Conservation (phyloP, 2,888 invertebrate genomes). For the Leptinotarsa haldemani region DNA sequence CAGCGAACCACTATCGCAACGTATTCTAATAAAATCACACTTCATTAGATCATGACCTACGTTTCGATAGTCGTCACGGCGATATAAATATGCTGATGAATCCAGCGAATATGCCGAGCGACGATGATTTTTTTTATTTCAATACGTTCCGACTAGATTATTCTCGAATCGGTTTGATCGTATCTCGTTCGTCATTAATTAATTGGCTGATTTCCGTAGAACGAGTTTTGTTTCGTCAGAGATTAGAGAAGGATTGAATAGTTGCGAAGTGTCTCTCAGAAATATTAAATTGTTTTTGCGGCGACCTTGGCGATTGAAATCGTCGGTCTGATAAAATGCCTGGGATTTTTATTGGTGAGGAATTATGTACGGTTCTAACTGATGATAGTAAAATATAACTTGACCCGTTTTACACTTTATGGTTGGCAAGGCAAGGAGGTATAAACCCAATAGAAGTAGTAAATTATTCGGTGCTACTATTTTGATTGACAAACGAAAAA, state of each 20-base stretch:
- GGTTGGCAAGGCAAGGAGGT: no score
- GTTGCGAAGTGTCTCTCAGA: no score
- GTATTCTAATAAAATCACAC: not conserved
- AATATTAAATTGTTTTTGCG: no score
- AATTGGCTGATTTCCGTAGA: not conserved
- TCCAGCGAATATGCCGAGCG: not conserved
- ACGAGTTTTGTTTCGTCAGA: slow-evolving; percentile 1
- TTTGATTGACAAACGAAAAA: no score
- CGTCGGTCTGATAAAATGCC: not conserved
- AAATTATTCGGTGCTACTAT: no score
- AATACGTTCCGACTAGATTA: not conserved
- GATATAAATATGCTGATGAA: slow-evolving; percentile 6
- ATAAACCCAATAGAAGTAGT: no score
- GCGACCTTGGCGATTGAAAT: no score
- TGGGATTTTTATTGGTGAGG: no score
- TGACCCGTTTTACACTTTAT: no score
- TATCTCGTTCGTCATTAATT: slow-evolving; percentile 3
- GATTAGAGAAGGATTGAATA: not conserved
- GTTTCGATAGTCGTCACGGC: not conserved
- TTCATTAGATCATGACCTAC: slow-evolving; percentile 7
- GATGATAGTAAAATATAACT: no score
- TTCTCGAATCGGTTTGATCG: not conserved
- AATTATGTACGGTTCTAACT: no score
- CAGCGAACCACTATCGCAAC: not conserved
- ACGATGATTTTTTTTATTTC: not conserved